A percentile compares a stretch with the other conserved stretches of the same genome.
These are phyloP conservation scores for Lucilia sericata DNA, from an alignment of 1,140 invertebrate species.

Conservation along the genomic window DNA sequence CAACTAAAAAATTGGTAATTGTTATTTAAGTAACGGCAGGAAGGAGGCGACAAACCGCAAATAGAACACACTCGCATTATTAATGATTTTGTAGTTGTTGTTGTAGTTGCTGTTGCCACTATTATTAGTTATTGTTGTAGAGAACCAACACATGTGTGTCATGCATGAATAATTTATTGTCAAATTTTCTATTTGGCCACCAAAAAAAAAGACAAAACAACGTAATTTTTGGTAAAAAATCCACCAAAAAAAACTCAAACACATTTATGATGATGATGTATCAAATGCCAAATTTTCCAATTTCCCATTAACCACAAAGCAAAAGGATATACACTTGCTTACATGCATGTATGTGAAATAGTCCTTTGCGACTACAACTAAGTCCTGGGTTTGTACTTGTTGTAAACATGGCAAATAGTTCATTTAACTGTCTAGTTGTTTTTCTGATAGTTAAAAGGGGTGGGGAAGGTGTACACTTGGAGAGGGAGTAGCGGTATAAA, in stretches of 20 bases:
- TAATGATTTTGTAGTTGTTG: not conserved
- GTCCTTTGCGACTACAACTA: not conserved
- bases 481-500: not conserved
- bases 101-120: not conserved
- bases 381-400: not conserved
- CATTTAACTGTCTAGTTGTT: not conserved
- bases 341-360: not conserved
- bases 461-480: not conserved
- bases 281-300: constrained; percentile 40
- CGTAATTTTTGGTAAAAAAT: constrained; percentile 8
- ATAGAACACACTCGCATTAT: constrained; percentile 20
- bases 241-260: constrained; percentile 29
- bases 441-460: not conserved
- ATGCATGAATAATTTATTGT: constrained; percentile 50
- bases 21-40: constrained; percentile 26
- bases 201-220: constrained; percentile 20
- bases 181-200: not conserved
- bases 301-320: constrained; percentile 27
- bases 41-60: constrained; percentile 33
- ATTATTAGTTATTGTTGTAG: not conserved
- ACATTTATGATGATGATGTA: constrained; percentile 22
- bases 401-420: constrained; percentile 16
- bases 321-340: not conserved
- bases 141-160: constrained; percentile 46
- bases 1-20: constrained; percentile 34